phyloP scores from a whole-genome alignment of 2,113 vertebrate species.

The Pangasianodon hypophthalmus region DNA sequence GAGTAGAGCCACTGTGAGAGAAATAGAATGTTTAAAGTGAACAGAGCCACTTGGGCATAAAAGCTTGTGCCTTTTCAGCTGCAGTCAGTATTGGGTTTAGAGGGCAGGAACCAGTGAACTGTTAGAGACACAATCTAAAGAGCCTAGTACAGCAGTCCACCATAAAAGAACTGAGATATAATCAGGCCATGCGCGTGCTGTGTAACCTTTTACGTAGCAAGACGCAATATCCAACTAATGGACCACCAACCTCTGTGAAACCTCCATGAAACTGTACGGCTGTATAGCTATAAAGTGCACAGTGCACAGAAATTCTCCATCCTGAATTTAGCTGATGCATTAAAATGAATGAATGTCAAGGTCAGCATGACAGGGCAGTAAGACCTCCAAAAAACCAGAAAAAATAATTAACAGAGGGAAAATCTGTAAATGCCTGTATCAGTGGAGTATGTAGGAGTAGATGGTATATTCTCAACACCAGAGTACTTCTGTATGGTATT shows the following conservation, averaged over 20 bases:
- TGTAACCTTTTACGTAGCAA: constrained; percentile 43
- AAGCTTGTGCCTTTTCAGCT: background rate
- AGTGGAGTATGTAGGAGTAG: background rate
- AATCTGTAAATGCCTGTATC: background rate
- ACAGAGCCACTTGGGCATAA: constrained; percentile 26
- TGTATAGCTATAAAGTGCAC: background rate
- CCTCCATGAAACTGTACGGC: background rate
- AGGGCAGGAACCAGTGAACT: constrained; percentile 65
- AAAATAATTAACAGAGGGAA: background rate
- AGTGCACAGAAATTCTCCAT: background rate
- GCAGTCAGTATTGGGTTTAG: constrained; percentile 57
- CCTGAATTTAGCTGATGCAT: constrained; percentile 10
- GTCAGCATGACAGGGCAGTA: background rate
- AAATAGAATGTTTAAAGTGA: constrained; percentile 37
- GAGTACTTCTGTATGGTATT: background rate
- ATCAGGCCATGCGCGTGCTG: constrained; percentile 65
- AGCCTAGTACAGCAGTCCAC: constrained; percentile 42
- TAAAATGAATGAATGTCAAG: constrained; percentile 9
- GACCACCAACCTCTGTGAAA: constrained; percentile 29
- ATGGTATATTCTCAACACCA: background rate
- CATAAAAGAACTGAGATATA: constrained; percentile 65
- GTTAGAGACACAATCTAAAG: constrained; percentile 55
- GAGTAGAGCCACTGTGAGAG: constrained; percentile 49
- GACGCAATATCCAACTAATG: constrained; percentile 29
- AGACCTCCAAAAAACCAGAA: background rate